Percentiles rank a stretch among this genome's conserved stretches.
These are phyloP conservation scores for Siniperca undulata DNA, from an alignment of 2,797 vertebrate species.

Conservation along the genomic window DNA sequence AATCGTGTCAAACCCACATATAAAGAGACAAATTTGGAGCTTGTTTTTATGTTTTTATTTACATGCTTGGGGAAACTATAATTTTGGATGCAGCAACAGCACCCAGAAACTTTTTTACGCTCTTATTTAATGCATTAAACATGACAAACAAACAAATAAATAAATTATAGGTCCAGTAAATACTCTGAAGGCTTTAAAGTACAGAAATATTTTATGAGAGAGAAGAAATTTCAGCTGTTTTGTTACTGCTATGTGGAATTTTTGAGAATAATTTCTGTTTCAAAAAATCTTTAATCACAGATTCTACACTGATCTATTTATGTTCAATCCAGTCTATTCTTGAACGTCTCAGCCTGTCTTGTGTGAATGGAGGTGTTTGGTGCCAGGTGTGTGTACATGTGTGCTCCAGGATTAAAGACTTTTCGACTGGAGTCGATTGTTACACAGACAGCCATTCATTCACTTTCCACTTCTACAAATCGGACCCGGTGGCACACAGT, in stretches of 20 bases:
- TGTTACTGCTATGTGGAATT: neutral
- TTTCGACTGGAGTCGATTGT: constrained; percentile 21
- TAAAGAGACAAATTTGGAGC: neutral
- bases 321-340: neutral
- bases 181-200: neutral
- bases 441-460: neutral
- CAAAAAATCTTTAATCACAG: neutral
- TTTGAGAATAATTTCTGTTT: neutral
- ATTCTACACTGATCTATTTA: neutral
- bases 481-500: neutral
- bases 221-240: neutral
- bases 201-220: neutral
- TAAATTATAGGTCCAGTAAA: neutral
- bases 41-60: neutral
- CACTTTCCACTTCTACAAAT: neutral
- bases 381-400: constrained; percentile 15
- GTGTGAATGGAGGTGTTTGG: constrained; percentile 23
- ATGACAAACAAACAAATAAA: neutral
- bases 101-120: neutral
- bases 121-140: neutral
- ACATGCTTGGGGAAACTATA: neutral
- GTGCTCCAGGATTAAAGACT: constrained; percentile 38
- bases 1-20: neutral
- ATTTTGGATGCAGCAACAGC: neutral
- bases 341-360: constrained; percentile 9